These are phyloP conservation scores for Elymnias hypermnestra DNA, from an alignment of 1,140 invertebrate genomes.

Conservation along the genomic window DNA sequence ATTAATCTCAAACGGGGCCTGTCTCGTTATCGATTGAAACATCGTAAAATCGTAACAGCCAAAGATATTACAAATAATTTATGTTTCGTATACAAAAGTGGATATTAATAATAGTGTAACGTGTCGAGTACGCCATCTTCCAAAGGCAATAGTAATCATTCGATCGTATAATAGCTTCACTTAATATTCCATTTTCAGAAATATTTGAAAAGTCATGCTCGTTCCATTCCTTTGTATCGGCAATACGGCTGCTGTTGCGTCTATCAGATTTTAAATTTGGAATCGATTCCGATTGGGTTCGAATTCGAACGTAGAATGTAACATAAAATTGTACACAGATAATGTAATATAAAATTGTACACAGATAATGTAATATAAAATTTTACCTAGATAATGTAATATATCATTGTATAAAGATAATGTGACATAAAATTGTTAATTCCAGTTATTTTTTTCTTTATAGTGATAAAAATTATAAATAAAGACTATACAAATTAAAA, in stretches of 20 bases:
- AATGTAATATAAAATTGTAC: too few species aligned
- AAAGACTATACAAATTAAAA: too few species aligned
- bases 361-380: too few species aligned
- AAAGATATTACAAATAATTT: constrained; percentile 10
- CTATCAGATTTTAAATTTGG: constrained; percentile 69
- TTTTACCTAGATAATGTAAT: too few species aligned
- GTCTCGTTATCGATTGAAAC: constrained; percentile 8
- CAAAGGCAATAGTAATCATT: constrained; percentile 52
- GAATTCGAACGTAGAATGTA: constrained; percentile 4
- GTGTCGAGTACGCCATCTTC: constrained; percentile 14
- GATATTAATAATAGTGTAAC: constrained; percentile 52
- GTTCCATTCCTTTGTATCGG: constrained; percentile 62
- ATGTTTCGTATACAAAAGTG: constrained; percentile 17
- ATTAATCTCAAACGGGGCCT: background rate
- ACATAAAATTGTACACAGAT: constrained; percentile 3
- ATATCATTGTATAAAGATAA: too few species aligned
- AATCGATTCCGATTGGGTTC: constrained; percentile 38
- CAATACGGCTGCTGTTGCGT: constrained; percentile 43
- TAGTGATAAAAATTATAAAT: too few species aligned
- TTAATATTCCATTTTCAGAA: constrained; percentile 74
- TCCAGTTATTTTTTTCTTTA: too few species aligned
- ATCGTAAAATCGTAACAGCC: constrained; percentile 8
- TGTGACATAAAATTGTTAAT: too few species aligned
- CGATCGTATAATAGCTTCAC: constrained; percentile 69
- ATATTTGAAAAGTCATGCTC: constrained; percentile 74